A percentile compares a stretch with the other conserved stretches of the same genome.
Evolutionary conservation across 2,113 vertebrate species (phyloP).

Genomic region (Xyrauchen texanus): DNA sequence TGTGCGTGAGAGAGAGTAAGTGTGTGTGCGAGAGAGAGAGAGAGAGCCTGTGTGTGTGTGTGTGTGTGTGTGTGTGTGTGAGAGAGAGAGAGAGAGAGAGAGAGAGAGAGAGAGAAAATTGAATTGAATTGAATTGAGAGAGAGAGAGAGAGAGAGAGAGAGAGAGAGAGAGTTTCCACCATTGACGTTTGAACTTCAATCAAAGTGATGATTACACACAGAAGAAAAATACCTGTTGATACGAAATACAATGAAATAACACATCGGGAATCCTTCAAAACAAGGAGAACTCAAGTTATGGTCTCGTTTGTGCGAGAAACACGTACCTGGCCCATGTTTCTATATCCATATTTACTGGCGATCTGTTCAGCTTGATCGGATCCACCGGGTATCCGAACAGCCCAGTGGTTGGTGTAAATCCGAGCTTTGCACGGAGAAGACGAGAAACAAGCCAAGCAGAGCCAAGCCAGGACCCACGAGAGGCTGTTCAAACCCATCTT

Average conservation of each 20-base stretch:
- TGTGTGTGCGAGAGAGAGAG: too few relatives aligned
- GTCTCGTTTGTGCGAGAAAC: not conserved
- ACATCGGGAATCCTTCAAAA: not conserved
- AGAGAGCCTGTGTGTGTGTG: too few relatives aligned
- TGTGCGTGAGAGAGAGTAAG: too few relatives aligned
- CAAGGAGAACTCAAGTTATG: too few relatives aligned
- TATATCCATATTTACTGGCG: constrained; percentile 83
- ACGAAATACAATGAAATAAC: not conserved
- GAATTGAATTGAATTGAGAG: too few relatives aligned
- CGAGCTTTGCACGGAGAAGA: constrained; percentile 81
- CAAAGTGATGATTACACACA: not conserved
- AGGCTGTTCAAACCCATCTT: constrained; percentile 86
- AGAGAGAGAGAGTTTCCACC: constrained; percentile 17
- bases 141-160: too few relatives aligned
- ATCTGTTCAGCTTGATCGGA: constrained; percentile 75
- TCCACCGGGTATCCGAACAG: constrained; percentile 80
- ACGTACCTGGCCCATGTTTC: constrained; percentile 86
- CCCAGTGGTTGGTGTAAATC: constrained; percentile 89
- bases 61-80: too few relatives aligned
- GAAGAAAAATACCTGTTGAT: not conserved
- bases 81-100: too few relatives aligned
- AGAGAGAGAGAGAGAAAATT: too few relatives aligned
- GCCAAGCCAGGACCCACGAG: constrained; percentile 80
- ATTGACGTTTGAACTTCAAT: constrained; percentile 47
- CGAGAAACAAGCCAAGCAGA: constrained; percentile 80